Evolutionary conservation across 2,888 invertebrate genomes (phyloP).

Genomic region (Tolmerus cingulatus): DNA sequence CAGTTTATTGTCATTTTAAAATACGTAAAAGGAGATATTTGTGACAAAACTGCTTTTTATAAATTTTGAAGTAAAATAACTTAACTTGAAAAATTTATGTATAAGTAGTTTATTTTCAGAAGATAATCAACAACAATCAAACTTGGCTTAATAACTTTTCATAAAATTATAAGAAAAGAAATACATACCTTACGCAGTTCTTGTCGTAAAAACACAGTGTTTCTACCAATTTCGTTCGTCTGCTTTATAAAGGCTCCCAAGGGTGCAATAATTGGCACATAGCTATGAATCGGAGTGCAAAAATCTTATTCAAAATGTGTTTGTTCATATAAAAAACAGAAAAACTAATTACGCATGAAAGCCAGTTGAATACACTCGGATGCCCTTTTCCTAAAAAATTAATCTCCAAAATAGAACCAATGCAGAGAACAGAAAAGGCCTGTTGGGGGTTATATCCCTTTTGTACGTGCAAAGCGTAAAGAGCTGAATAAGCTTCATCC

Average conservation of each 20-base stretch:
- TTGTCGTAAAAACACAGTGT: not conserved
- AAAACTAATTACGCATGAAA: not conserved
- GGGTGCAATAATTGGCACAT: not conserved
- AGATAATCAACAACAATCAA: not conserved
- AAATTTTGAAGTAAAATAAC: too few species aligned
- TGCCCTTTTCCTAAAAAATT: not conserved
- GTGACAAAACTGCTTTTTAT: too few species aligned
- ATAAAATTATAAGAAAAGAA: not conserved
- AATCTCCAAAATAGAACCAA: not conserved
- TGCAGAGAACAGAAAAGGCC: not conserved
- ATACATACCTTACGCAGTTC: not conserved
- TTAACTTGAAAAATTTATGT: not conserved
- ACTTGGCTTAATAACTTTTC: not conserved
- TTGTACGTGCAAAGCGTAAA: not conserved
- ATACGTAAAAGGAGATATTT: too few species aligned
- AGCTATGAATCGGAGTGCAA: not conserved
- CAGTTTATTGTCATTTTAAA: not conserved
- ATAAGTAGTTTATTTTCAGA: not conserved
- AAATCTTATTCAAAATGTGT: not conserved
- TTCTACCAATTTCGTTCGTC: not conserved
- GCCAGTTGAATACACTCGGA: not conserved
- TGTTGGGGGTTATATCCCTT: not conserved
- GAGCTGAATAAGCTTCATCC: not conserved
- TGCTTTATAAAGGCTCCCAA: not conserved
- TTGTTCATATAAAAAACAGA: not conserved